phyloP scores from a whole-genome alignment of 2,113 vertebrate species.

The Heptranchias perlo region DNA sequence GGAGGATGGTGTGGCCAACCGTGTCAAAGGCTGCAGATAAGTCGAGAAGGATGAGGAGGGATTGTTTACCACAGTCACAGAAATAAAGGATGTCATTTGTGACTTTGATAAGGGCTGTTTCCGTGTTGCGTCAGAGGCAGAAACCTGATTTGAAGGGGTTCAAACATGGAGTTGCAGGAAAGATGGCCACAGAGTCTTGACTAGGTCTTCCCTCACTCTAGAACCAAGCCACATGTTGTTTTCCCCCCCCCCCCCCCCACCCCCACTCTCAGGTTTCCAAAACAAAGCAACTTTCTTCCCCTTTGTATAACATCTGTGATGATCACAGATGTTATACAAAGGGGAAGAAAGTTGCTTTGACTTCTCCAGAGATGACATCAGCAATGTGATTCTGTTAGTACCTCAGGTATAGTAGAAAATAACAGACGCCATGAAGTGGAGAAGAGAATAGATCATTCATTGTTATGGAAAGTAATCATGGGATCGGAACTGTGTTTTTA shows the following conservation, averaged over 20 bases:
- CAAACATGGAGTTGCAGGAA: background rate
- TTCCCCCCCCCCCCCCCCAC: no score
- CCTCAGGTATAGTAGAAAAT: background rate
- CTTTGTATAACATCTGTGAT: background rate
- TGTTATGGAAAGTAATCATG: background rate
- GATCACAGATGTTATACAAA: no score
- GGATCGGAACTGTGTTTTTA: background rate
- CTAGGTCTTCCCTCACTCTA: background rate
- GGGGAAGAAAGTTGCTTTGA: no score
- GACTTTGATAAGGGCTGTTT: background rate
- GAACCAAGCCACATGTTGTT: background rate
- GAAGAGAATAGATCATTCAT: background rate
- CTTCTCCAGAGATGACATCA: background rate
- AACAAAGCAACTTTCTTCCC: background rate
- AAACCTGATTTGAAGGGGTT: background rate
- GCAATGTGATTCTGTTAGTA: background rate
- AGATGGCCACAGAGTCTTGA: background rate
- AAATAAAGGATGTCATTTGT: background rate
- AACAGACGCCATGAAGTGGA: background rate
- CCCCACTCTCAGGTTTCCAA: background rate
- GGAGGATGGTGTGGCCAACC: no score
- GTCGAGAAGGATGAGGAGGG: background rate
- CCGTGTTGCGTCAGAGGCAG: background rate
- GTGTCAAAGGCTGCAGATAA: background rate
- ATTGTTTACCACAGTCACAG: background rate